These are phyloP conservation scores for Himalopsyche anomala DNA, from an alignment of 2,888 invertebrate species.

Conservation along the genomic window DNA sequence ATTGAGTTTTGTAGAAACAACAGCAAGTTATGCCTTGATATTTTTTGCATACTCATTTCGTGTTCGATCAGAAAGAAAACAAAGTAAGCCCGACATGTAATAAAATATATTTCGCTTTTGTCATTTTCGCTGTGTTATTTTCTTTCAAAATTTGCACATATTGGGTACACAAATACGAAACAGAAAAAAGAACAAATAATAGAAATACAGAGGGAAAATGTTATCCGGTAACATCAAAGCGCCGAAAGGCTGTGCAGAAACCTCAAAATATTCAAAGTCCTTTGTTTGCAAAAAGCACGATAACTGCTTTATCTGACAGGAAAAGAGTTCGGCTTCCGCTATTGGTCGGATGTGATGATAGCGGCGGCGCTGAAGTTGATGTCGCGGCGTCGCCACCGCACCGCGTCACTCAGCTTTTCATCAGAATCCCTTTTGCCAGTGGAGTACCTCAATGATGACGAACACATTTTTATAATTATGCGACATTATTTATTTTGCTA, in stretches of 20 bases:
- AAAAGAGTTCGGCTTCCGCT: slow-evolving; percentile 26
- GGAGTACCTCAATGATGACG: not conserved
- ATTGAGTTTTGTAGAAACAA: not conserved
- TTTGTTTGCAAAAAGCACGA: slow-evolving; percentile 26
- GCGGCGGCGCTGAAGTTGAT: slow-evolving; percentile 10
- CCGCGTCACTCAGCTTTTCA: slow-evolving; percentile 21
- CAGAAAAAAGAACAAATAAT: slow-evolving; percentile 18
- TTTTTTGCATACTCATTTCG: not conserved
- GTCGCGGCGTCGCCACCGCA: slow-evolving; percentile 22
- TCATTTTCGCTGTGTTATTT: slow-evolving; percentile 1
- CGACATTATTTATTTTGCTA: too few species aligned
- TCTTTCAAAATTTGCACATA: slow-evolving; percentile 23
- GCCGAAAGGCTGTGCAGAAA: slow-evolving; percentile 8
- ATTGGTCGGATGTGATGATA: slow-evolving; percentile 34
- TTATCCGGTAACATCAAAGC: slow-evolving; percentile 26
- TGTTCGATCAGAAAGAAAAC: slow-evolving; percentile 24
- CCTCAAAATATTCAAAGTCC: slow-evolving; percentile 30
- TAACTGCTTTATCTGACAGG: slow-evolving; percentile 30
- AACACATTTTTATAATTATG: too few species aligned
- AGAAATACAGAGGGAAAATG: slow-evolving; percentile 26
- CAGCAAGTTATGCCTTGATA: not conserved
- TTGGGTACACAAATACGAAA: slow-evolving; percentile 11
- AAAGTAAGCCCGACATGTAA: not conserved
- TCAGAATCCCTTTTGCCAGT: not conserved
- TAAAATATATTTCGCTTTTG: not conserved